phyloP scores from a whole-genome alignment of 1,140 invertebrate genomes.

The Doryteuthis pealeii region DNA sequence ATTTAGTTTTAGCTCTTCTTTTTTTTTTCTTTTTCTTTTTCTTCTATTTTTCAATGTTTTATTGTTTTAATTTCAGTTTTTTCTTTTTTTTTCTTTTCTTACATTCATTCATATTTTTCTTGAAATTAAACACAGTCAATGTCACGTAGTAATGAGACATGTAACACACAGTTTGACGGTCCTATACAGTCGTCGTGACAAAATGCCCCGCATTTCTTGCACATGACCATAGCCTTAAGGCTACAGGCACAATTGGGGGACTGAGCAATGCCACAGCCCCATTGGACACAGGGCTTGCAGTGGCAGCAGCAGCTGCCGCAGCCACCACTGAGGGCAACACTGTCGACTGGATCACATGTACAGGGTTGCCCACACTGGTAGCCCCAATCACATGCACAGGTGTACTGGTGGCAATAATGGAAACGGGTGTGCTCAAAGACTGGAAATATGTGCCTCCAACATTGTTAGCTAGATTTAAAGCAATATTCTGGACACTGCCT shows the following conservation, averaged over 20 bases:
- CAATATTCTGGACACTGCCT: conserved; percentile 30
- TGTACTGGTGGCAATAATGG: conserved; percentile 11
- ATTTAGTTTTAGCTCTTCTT: too few relatives aligned
- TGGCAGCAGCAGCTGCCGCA: conserved; percentile 14
- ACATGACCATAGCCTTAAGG: conserved; percentile 91
- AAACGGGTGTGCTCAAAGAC: conserved; percentile 17
- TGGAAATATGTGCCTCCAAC: background rate
- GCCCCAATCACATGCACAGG: conserved; percentile 11
- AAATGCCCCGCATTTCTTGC: conserved; percentile 93
- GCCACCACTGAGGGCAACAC: conserved; percentile 12
- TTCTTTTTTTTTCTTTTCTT: too few relatives aligned
- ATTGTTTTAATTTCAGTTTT: too few relatives aligned
- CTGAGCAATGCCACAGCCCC: background rate
- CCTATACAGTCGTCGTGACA: conserved; percentile 96
- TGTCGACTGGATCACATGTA: conserved; percentile 8
- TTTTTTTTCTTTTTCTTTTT: too few relatives aligned
- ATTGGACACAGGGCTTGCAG: conserved; percentile 15
- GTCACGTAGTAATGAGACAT: conserved; percentile 74
- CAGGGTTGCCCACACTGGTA: conserved; percentile 6
- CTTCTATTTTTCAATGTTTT: background rate
- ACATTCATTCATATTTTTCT: background rate
- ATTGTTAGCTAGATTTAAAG: conserved; percentile 14
- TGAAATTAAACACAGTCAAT: conserved; percentile 3
- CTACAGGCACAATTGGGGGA: conserved; percentile 76
- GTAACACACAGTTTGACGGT: conserved; percentile 86